Base-by-base conservation (phyloP, 2,797 vertebrate genomes). In the Sebastes nivosus region DNA sequence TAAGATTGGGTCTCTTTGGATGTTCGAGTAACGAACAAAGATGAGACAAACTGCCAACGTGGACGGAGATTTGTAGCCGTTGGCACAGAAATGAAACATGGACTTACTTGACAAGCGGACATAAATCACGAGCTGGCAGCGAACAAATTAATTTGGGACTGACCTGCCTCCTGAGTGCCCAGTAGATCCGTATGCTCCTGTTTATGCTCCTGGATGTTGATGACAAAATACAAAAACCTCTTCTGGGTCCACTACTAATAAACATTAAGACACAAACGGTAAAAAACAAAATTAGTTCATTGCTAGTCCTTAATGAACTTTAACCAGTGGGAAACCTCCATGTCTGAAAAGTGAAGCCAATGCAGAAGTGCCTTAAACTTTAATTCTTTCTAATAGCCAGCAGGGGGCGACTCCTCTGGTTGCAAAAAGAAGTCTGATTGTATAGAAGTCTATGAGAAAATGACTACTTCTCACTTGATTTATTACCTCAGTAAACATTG, bases 51-150 rank as follows among this genome's bases (percentile, higher is more conserved):
- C 30, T 67, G 66, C 25, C 57, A 64, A 20, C 18, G 12, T 25
- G 14, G 52, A 50, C 8, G 18, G 55, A 69, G 72, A 30, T 72
- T 73, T 73, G 63, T 5, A 5, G 70, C 9, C 1, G 22, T 54
- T 67, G 46, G 61, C 20, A 2, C 32, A 13, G 79, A 71, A 30
- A 32, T 60, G 65, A 60, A 86, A 70, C 30, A 57, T 64, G 38
- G 77, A 76, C 76, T 74, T 68, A 58, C 42, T 61, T 73, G 67
- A 83, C 68, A 73, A 72, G 69, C 0, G 4, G 54, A 75, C 24
- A 84, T 84, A 72, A 85, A 84, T 86, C 59, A 85, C 16, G 30
- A 77, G 60, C 65, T 67, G 82, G 65, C 67, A 55, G 60, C 55
- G 7, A 80, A 69, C 25, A 42, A 61, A 77, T 87, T 85, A 9